Base-by-base conservation (phyloP, 1,140 invertebrate species). In the Aphelenchoides besseyi region DNA sequence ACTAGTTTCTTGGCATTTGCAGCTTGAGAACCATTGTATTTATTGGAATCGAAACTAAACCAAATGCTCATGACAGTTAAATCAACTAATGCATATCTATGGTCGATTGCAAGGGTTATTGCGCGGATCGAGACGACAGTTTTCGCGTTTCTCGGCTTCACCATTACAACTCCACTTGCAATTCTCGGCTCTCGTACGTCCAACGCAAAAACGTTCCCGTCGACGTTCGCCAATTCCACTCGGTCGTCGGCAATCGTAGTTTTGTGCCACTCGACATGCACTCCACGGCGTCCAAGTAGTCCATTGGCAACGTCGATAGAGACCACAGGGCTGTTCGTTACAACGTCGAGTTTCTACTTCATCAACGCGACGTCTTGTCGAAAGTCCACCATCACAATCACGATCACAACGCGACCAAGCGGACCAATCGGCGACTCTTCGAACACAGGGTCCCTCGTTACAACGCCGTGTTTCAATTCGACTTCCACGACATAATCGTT, bases 381-480 rank as follows among this genome's bases (percentile, higher is more conserved):
- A 8, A 28, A 18, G 5, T 5, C 55, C 55, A 8, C 55, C 55
- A 33, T 59, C 55, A 23, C 55, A 59, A 28, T 5, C 5, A 8
- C 55, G 5, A 18, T 59, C 55, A 23, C 55, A 59, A 8, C 12
- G 26, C 5, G 5, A 8, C 55, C 55, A 59, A 28, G 5, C 5
- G 5, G 55, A 59, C 55, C 55, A 59, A n/a, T n/a, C 55, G 5
- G 5, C 5, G 55, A 29, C 55, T 23, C 5, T 18, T 59, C 55
- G 55, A 59, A 8, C 23, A 23, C 55, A 59, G 5, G 55, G 55
- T 8, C 55, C 55, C 18, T 59, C 55, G 18, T 59, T 59, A 23
- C 55, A 59, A 5, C 5, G 5, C 12, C 18, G 55, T 8, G 26
- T 23, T 59, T 59, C 55, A 8, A 23, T 59, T 59, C 18, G 5